Percentiles rank a stretch among this genome's conserved stretches.
Conservation (phyloP, 92 coral and sea anemone genomes). For the Zoanthus solanderi region DNA sequence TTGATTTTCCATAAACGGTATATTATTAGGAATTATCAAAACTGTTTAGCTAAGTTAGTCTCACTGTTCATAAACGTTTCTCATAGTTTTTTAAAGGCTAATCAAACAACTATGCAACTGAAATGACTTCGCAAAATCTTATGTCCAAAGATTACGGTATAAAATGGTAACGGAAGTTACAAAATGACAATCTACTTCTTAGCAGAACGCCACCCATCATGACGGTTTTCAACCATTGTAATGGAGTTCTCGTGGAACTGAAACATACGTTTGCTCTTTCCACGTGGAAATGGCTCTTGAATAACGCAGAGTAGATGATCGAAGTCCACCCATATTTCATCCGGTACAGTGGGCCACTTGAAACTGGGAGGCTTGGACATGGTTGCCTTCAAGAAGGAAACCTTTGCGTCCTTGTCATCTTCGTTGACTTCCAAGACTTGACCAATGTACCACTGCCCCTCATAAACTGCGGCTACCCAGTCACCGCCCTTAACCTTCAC, state of each 20-base stretch:
- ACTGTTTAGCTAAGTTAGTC: conserved; percentile 17
- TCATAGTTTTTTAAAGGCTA: neutral
- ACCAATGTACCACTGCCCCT: conserved; percentile 28
- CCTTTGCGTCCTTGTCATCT: conserved; percentile 30
- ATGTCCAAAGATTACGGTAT: conserved; percentile 9
- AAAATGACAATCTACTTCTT: conserved; percentile 15
- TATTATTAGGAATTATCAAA: conserved; percentile 5
- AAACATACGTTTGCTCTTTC: conserved; percentile 26
- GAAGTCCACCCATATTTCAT: conserved; percentile 12
- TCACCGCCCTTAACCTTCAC: conserved; percentile 25
- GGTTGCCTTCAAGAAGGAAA: conserved; percentile 27
- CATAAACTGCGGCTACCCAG: conserved; percentile 22
- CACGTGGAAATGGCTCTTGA: conserved; percentile 31
- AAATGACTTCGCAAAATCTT: conserved; percentile 1
- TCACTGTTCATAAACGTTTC: neutral
- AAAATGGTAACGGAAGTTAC: conserved; percentile 28
- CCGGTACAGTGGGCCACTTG: conserved; percentile 23
- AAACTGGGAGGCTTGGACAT: conserved; percentile 17
- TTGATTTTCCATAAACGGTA: neutral
- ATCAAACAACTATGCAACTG: conserved; percentile 25
- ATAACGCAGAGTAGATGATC: conserved; percentile 20
- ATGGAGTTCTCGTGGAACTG: conserved; percentile 7
- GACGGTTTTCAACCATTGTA: conserved; percentile 32
- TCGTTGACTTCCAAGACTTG: conserved; percentile 17
- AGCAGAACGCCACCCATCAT: conserved; percentile 13